Evolutionary conservation across 64 coral and sea anemone species (phyloP).

Genomic region (Exaiptasia diaphana): DNA sequence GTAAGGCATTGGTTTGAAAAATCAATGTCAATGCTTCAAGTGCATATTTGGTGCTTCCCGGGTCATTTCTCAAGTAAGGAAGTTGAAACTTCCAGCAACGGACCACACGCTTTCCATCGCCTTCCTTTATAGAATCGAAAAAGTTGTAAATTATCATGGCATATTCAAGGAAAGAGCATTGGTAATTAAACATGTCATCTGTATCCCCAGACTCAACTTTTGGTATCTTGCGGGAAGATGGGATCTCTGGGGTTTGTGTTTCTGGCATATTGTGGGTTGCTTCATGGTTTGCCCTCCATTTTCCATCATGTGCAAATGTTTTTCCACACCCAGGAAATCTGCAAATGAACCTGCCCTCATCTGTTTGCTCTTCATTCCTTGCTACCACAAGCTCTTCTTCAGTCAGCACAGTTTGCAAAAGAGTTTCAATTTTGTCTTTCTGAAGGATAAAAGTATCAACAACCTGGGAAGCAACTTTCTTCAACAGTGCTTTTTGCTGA

Average conservation of each 20-base stretch:
- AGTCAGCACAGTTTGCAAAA: background rate
- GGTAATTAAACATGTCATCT: slow-evolving; percentile 79
- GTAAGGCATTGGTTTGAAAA: slow-evolving; percentile 57
- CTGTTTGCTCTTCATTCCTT: slow-evolving; percentile 22
- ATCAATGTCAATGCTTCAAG: slow-evolving; percentile 51
- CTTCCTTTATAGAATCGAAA: slow-evolving; percentile 70
- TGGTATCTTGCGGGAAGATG: background rate
- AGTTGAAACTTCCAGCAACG: slow-evolving; percentile 67
- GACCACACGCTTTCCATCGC: slow-evolving; percentile 62
- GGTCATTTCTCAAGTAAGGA: slow-evolving; percentile 50
- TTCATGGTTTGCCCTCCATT: slow-evolving; percentile 48
- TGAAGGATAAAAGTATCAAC: background rate
- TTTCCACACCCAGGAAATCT: slow-evolving; percentile 62
- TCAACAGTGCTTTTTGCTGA: slow-evolving; percentile 4
- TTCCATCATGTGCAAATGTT: slow-evolving; percentile 68
- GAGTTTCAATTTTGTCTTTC: background rate
- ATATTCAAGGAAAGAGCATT: slow-evolving; percentile 69
- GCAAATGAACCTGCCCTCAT: slow-evolving; percentile 45
- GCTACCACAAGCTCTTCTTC: slow-evolving; percentile 21
- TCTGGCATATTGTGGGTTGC: slow-evolving; percentile 39
- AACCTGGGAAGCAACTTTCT: background rate
- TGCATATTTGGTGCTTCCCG: slow-evolving; percentile 47
- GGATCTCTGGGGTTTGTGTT: background rate
- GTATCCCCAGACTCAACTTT: background rate
- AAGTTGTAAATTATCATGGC: slow-evolving; percentile 72